A percentile compares a stretch with the other conserved stretches of the same genome.
Evolutionary conservation across 2,888 invertebrate genomes (phyloP).

Genomic region (Sepiola atlantica): DNA sequence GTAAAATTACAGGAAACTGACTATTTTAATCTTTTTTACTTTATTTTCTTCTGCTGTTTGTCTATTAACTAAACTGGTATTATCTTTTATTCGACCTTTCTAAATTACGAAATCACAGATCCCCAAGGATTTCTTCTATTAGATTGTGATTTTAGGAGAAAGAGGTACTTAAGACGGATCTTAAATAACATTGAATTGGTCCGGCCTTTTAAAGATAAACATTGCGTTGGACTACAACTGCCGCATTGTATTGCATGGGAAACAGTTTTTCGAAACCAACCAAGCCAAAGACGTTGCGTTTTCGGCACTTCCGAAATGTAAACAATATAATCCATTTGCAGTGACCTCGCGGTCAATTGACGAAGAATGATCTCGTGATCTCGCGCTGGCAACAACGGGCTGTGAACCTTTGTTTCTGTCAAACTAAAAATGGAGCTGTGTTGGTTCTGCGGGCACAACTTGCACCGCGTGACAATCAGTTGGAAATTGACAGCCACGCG

Average conservation of each 20-base stretch:
- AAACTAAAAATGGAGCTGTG: neutral
- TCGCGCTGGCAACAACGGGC: neutral
- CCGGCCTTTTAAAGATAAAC: too few relatives aligned
- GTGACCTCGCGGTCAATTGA: neutral
- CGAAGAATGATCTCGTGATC: neutral
- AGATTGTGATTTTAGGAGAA: too few relatives aligned
- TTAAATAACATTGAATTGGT: neutral
- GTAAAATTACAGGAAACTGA: too few relatives aligned
- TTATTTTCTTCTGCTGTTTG: too few relatives aligned
- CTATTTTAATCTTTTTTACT: too few relatives aligned
- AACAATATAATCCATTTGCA: neutral
- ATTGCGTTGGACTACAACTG: neutral
- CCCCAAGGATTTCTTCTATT: too few relatives aligned
- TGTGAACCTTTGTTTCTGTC: neutral
- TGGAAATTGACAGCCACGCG: conserved; percentile 20
- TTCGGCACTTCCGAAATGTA: neutral
- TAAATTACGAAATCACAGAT: too few relatives aligned
- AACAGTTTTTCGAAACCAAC: neutral
- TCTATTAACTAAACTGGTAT: too few relatives aligned
- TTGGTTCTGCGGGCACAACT: neutral
- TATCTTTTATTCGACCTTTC: too few relatives aligned
- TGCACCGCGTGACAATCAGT: neutral
- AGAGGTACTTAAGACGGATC: neutral
- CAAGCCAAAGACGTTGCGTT: neutral
- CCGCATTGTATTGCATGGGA: neutral